Conservation (phyloP, 1,140 invertebrate species). For the Palaemon carinicauda region DNA sequence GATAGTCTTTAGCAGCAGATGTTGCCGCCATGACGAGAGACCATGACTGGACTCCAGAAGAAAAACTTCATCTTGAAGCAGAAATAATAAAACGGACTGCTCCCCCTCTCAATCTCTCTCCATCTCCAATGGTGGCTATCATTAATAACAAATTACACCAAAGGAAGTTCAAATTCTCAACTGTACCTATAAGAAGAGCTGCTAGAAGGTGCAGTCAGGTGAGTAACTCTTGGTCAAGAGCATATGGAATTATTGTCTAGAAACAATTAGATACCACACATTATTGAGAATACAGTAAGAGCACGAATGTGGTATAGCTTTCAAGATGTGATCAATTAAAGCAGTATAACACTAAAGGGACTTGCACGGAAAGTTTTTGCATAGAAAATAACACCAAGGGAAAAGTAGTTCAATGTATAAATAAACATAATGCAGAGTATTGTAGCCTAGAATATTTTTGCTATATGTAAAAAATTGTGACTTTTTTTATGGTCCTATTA, state of each 20-base stretch:
- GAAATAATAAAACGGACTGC: constrained; percentile 80
- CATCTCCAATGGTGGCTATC: constrained; percentile 80
- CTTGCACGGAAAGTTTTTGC: no score
- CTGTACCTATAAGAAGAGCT: constrained; percentile 43
- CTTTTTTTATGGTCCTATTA: no score
- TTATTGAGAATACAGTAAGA: neutral
- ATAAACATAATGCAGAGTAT: no score
- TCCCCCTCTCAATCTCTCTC: constrained; percentile 86
- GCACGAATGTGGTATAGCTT: no score
- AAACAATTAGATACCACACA: neutral
- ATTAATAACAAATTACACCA: constrained; percentile 77
- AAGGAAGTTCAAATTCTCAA: constrained; percentile 65
- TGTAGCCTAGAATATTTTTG: no score
- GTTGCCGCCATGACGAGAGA: constrained; percentile 50
- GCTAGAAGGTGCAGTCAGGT: constrained; percentile 58
- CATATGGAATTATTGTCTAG: no score
- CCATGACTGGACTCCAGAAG: constrained; percentile 73
- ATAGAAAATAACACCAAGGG: no score
- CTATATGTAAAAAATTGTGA: no score
- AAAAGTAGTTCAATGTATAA: no score
- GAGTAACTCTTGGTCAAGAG: neutral
- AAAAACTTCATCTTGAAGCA: constrained; percentile 77
- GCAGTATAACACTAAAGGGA: no score
- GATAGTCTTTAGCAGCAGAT: constrained; percentile 54
- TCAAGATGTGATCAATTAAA: no score